Base-by-base conservation (phyloP, 2,797 vertebrate genomes). In the Pseudocheirus occidentalis region DNA sequence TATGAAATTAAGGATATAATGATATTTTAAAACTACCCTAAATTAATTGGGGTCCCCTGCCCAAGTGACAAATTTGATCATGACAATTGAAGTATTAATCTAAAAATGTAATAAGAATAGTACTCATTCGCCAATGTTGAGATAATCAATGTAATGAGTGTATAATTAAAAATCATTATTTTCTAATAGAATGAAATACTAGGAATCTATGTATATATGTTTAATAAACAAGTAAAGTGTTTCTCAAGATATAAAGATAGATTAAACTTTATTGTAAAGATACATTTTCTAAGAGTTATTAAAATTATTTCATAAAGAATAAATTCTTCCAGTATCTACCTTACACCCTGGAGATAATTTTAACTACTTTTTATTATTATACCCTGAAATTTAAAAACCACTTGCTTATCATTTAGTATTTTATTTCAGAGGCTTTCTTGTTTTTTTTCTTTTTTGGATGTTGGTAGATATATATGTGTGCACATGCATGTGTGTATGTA, bases 191-290 rank as follows among this genome's bases (percentile, higher is more conserved):
- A 97, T 66, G 12, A 96, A 95, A 95, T 54, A 97, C 96, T 97
- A 97, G 56, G 46, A 97, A 98, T 98, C 97, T 96, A 96, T 98
- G 93, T 52, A 93, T 96, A 97, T 97, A 97, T 95, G 95, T 96
- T 98, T 97, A 98, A 97, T 98, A 92, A 94, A 97, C 97, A 96
- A 97, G 89, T n/a, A 5, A 66, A n/a, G 14, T 66, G 14, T 73
- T n/a, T n/a, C 16, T 73, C 27, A 92, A 93, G 94, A 97, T 59
- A 90, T 91, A 93, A 40, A 62, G 27, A 58, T 57, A 57, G 56
- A 57, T 57, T 57, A 91, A 40, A 96, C 96, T 97, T 96, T 95
- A 97, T 96, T 97, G 93, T 94, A 97, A 94, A 97, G 97, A 97
- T 97, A 97, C 95, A 92, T 91, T 91, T 96, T 97, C 81, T 62